Percentiles rank a stretch among this genome's conserved stretches.
Evolutionary conservation across 92 coral and sea anemone genomes (phyloP).

Genomic region (Zoanthus sansibaricus): DNA sequence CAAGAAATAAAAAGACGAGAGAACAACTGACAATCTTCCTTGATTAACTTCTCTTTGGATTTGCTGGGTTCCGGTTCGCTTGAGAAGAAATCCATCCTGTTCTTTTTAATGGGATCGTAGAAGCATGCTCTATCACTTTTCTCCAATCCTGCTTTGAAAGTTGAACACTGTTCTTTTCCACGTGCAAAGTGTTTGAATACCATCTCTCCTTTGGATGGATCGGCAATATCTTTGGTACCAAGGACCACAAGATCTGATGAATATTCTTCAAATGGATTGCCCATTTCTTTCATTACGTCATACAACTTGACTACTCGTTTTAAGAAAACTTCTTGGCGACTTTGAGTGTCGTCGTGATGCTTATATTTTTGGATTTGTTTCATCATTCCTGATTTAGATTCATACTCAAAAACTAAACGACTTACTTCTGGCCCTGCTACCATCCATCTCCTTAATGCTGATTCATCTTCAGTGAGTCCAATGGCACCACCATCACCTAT

Average conservation of each 20-base stretch:
- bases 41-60: conserved; percentile 57
- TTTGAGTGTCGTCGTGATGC: conserved; percentile 49
- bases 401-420: conserved; percentile 27
- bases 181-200: conserved; percentile 18
- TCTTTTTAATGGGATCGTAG: conserved; percentile 58
- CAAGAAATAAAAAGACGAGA: conserved; percentile 62
- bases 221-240: conserved; percentile 56
- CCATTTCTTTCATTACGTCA: conserved; percentile 39
- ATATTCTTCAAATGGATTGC: conserved; percentile 59
- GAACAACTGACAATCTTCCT: conserved; percentile 40
- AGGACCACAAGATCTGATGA: conserved; percentile 51
- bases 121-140: conserved; percentile 6
- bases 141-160: neutral
- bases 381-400: too few species aligned
- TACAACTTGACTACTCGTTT: conserved; percentile 32
- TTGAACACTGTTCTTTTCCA: too few species aligned
- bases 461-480: conserved; percentile 53
- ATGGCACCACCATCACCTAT: conserved; percentile 62
- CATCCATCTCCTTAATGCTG: conserved; percentile 61
- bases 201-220: conserved; percentile 55
- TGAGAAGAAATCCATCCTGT: conserved; percentile 50
- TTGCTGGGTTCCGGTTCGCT: conserved; percentile 19
- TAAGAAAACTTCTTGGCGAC: conserved; percentile 15
- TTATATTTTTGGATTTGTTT: neutral
- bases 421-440: conserved; percentile 62